Conservation (phyloP, 2,888 invertebrate species). For the Aproaerema taeniolella region DNA sequence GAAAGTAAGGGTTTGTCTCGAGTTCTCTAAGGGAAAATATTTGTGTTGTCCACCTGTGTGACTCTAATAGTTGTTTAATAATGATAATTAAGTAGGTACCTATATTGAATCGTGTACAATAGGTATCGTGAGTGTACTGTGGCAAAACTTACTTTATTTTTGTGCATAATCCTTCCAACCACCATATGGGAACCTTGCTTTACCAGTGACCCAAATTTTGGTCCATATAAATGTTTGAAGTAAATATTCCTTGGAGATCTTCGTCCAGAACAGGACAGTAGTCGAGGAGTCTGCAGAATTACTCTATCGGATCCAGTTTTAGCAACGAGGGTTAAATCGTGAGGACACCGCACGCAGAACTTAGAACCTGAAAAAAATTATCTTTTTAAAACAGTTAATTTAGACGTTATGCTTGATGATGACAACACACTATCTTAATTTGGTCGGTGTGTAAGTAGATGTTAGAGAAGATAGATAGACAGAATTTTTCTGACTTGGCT, state of each 20-base stretch:
- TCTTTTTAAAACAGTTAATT: too few species aligned
- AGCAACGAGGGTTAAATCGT: constrained; percentile 57
- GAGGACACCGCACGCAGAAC: constrained; percentile 59
- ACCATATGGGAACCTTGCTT: constrained; percentile 55
- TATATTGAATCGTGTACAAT: too few species aligned
- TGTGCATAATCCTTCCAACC: constrained; percentile 48
- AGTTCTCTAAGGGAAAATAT: too few species aligned
- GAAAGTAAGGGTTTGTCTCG: too few species aligned
- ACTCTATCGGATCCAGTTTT: constrained; percentile 50
- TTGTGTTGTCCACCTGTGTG: too few species aligned
- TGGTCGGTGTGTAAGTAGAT: too few species aligned
- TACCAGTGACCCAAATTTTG: constrained; percentile 54
- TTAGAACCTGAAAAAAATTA: constrained; percentile 14
- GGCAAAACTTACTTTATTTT: constrained; percentile 40
- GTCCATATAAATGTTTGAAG: constrained; percentile 56
- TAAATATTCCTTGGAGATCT: constrained; percentile 38
- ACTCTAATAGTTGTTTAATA: too few species aligned
- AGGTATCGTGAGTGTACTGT: too few species aligned
- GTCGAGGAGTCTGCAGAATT: constrained; percentile 43
- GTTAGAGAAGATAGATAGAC: too few species aligned
- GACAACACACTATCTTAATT: too few species aligned
- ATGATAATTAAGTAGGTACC: neutral
- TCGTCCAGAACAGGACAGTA: constrained; percentile 47
- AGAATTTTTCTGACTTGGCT: too few species aligned
- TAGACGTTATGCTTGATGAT: too few species aligned